Base-by-base conservation (phyloP, 2,113 vertebrate genomes). In the Catharus bicknelli region DNA sequence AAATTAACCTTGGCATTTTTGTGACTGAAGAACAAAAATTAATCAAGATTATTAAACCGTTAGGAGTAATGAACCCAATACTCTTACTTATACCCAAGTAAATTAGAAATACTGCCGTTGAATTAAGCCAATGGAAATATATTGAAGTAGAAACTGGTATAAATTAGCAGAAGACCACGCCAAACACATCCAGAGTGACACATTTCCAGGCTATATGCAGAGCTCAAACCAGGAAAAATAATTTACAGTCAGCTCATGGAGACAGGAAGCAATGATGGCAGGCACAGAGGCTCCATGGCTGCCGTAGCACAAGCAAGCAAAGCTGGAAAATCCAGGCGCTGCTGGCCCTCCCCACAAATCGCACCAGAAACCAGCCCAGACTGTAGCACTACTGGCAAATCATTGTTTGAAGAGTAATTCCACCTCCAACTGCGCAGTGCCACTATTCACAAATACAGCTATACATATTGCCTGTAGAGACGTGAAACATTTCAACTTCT, bases 221-320 rank as follows among this genome's bases (percentile, higher is more conserved):
- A 90, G 54, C 88, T 94, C 66, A 92, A 89, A 72, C 61, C 84
- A 73, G 83, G 57, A 83, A 94, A 94, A 93, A 94, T 59, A 90
- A 94, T 90, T 95, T 72, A 90, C 74, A 95, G 88, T 73, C 94
- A 72, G 89, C 87, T 93, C 90, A 78, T 76, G 86, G 89, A 87
- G 93, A 68, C 66, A 86, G 92, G 86, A 94, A 91, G 94, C 87
- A 29, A 55, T 66, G 90, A 95, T 69, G 83, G 94, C 84, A 94
- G 75, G 68, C 62, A 7, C 88, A 73, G 40, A 32, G 7, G 83
- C 83, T 95, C 86, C 83, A 74, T 53, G 36, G 85, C 88, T 69
- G 87, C 74, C 53, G 72, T 10, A 64, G 92, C 22, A 1, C 58
- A 2, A 92, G 86, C 86, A 45, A 86, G 93, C 84, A 68, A 81